These are phyloP conservation scores for Crepidodera aurea DNA, from an alignment of 2,888 invertebrate genomes.

Conservation along the genomic window DNA sequence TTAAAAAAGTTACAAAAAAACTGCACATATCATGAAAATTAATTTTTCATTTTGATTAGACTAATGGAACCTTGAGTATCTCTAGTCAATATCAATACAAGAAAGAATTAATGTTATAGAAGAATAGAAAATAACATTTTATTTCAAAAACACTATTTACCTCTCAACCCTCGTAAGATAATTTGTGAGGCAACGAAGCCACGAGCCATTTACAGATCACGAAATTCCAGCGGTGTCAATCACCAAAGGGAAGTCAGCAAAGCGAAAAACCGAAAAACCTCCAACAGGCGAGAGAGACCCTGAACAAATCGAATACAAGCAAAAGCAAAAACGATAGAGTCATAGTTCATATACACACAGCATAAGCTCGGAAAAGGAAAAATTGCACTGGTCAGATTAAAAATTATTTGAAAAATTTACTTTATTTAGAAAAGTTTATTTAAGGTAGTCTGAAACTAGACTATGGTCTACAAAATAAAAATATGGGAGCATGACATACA, in stretches of 20 bases:
- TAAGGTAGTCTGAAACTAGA: too few relatives aligned
- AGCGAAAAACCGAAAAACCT: constrained; percentile 20
- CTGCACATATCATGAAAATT: too few relatives aligned
- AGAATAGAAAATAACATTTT: too few relatives aligned
- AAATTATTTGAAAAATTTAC: not conserved
- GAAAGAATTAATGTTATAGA: too few relatives aligned
- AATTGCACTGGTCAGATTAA: not conserved
- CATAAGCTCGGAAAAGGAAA: not conserved
- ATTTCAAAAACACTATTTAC: too few relatives aligned
- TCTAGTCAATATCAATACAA: too few relatives aligned
- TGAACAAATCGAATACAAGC: constrained; percentile 23
- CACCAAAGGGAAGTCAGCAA: constrained; percentile 16
- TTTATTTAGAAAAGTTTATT: too few relatives aligned
- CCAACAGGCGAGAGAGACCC: not conserved
- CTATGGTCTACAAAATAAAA: too few relatives aligned
- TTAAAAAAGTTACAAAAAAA: too few relatives aligned
- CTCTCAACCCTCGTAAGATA: not conserved
- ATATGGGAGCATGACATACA: too few relatives aligned
- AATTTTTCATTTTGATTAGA: too few relatives aligned
- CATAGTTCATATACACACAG: constrained; percentile 17
- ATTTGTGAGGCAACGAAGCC: not conserved
- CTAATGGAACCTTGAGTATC: too few relatives aligned
- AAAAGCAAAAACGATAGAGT: constrained; percentile 19
- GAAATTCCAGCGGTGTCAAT: constrained; percentile 18
- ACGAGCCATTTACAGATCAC: not conserved